phyloP scores from a whole-genome alignment of 2,113 vertebrate genomes.

The Tragelaphus scriptus region DNA sequence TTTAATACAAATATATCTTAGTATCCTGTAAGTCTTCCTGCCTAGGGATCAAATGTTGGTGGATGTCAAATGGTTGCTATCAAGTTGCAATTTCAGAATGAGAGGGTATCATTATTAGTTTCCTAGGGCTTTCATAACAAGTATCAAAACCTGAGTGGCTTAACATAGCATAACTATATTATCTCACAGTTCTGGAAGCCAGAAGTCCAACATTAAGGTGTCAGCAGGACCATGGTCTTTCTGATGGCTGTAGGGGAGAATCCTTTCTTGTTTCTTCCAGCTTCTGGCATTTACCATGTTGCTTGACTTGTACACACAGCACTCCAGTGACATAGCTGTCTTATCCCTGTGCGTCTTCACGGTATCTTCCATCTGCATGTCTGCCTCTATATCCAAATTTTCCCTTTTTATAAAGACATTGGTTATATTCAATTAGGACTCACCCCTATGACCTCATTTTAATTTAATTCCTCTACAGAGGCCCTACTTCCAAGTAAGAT shows the following conservation, averaged over 20 bases:
- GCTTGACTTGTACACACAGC: background rate
- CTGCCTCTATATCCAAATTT: background rate
- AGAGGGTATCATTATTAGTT: background rate
- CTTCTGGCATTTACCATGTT: background rate
- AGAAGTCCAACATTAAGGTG: background rate
- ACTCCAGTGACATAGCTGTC: background rate
- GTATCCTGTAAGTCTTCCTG: background rate
- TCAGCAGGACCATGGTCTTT: background rate
- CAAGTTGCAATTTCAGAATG: background rate
- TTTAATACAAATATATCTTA: background rate
- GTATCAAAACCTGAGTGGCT: background rate
- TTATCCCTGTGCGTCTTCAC: background rate
- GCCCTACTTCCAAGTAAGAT: background rate
- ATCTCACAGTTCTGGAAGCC: background rate
- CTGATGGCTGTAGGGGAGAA: background rate
- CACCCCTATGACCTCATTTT: background rate
- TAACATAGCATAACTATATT: background rate
- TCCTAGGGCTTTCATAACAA: background rate
- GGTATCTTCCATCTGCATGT: background rate
- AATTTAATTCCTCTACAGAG: background rate
- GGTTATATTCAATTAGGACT: background rate
- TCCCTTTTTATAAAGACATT: background rate
- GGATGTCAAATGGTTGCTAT: background rate
- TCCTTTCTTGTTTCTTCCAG: background rate
- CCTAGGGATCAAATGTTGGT: background rate